A percentile compares a stretch with the other conserved stretches of the same genome.
Evolutionary conservation across 1,140 invertebrate genomes (phyloP).

Genomic region (Cecropterus lyciades): DNA sequence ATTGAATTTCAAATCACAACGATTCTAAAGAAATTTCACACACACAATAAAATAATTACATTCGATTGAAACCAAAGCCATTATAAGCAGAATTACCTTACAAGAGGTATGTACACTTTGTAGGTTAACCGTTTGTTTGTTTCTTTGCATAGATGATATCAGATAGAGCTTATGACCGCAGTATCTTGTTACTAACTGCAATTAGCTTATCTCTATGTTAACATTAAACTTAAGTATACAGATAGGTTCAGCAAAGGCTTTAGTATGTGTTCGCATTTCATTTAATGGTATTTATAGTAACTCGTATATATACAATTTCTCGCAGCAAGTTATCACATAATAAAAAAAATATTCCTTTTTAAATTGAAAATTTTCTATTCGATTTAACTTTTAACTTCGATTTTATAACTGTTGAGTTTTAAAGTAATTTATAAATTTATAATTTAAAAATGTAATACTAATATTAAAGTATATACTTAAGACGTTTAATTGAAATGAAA

Average conservation of each 20-base stretch:
- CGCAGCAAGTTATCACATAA: neutral
- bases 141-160: constrained; percentile 23
- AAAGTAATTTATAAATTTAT: too few species aligned
- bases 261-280: neutral
- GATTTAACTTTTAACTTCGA: too few species aligned
- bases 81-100: constrained; percentile 1
- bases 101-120: constrained; percentile 9
- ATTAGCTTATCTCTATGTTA: constrained; percentile 34
- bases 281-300: too few species aligned
- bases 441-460: too few species aligned
- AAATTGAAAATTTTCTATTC: too few species aligned
- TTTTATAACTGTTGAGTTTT: too few species aligned
- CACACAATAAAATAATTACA: neutral
- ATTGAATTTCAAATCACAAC: too few species aligned
- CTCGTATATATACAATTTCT: neutral
- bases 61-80: neutral
- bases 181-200: constrained; percentile 22
- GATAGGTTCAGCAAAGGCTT: constrained; percentile 9
- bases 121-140: constrained; percentile 28
- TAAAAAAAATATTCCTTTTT: too few species aligned
- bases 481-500: too few species aligned
- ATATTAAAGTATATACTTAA: too few species aligned
- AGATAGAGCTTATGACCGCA: constrained; percentile 18
- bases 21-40: too few species aligned
- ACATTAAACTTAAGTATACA: constrained; percentile 26